Conservation (phyloP, 37 sponge, comb jelly and placozoan species). For the Ianthella basta region DNA sequence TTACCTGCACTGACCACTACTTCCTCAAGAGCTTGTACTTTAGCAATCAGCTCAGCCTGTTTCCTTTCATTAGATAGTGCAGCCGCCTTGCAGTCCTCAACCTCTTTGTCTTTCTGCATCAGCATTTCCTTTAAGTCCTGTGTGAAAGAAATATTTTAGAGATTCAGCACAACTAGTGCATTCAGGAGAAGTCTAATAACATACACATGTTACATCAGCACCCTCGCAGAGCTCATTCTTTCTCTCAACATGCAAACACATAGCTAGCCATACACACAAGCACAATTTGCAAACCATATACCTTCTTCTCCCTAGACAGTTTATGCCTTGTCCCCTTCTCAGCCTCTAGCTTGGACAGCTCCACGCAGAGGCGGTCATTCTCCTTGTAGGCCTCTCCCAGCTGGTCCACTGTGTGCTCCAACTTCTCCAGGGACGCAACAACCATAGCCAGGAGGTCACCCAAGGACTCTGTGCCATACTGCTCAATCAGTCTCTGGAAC, state of each 20-base stretch:
- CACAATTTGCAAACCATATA: neutral
- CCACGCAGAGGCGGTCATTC: neutral
- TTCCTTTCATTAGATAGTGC: neutral
- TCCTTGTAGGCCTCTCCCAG: conserved; percentile 41
- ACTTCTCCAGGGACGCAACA: conserved; percentile 55
- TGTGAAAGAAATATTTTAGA: neutral
- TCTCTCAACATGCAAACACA: too few relatives aligned
- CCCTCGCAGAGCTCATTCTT: too few relatives aligned
- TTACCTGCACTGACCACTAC: neutral
- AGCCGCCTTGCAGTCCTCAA: neutral
- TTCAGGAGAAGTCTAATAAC: too few relatives aligned
- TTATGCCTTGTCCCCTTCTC: neutral
- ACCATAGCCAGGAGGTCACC: conserved; percentile 51
- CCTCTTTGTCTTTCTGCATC: neutral
- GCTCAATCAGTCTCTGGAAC: conserved; percentile 48
- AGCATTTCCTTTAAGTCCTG: conserved; percentile 1
- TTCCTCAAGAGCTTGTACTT: neutral
- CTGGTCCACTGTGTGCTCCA: conserved; percentile 61
- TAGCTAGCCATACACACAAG: too few relatives aligned
- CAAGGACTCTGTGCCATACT: conserved; percentile 40
- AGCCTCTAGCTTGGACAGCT: neutral
- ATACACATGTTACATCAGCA: too few relatives aligned
- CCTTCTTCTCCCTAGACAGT: conserved; percentile 10
- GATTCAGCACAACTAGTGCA: too few relatives aligned
- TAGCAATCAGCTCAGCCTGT: neutral